A percentile compares a stretch with the other conserved stretches of the same genome.
phyloP scores from a whole-genome alignment of 2,113 vertebrate species.

The Bubo blakistoni region DNA sequence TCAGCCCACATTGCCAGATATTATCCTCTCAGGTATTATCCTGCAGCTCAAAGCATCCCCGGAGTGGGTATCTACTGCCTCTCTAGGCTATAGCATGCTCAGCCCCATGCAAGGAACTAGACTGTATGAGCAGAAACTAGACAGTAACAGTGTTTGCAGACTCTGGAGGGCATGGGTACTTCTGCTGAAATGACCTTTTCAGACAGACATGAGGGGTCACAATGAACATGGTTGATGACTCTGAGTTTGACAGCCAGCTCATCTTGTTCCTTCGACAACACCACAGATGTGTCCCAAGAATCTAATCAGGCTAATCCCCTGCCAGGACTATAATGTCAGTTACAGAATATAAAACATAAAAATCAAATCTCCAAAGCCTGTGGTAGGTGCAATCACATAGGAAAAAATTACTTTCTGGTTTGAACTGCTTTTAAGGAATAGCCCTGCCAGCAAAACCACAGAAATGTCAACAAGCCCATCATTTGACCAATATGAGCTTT shows the following conservation, averaged over 20 bases:
- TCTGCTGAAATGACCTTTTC: not conserved
- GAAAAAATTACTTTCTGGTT: not conserved
- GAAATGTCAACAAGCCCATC: not conserved
- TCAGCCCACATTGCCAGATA: not conserved
- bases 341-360: not conserved
- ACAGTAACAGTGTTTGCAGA: not conserved
- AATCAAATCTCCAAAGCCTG: not conserved
- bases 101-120: not conserved
- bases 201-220: not conserved
- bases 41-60: not conserved
- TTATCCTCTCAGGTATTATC: not conserved
- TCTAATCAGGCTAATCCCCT: not conserved
- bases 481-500: not conserved
- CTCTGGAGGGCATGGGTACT: not conserved
- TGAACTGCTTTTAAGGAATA: not conserved
- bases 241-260: not conserved
- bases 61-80: not conserved
- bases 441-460: not conserved
- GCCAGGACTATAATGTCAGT: not conserved
- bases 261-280: not conserved
- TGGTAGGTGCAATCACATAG: not conserved
- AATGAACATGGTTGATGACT: not conserved
- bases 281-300: not conserved
- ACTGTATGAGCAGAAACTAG: not conserved
- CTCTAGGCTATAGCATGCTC: not conserved